Base-by-base conservation (phyloP, 2,797 vertebrate genomes). In the Melanotaenia maccullochi region DNA sequence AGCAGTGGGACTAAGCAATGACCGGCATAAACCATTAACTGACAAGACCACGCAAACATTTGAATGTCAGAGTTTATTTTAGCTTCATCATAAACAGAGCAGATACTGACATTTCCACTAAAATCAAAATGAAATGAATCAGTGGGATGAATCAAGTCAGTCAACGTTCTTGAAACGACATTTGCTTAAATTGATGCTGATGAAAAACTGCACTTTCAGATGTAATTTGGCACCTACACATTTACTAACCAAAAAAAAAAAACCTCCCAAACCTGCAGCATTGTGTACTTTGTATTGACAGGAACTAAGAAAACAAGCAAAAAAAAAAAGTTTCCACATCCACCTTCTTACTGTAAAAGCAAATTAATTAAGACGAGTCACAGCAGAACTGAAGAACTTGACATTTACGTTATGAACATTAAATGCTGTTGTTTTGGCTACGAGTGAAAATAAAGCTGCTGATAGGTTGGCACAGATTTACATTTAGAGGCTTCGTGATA, bases 141-240 rank as follows among this genome's bases (percentile, higher is more conserved):
- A 42, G 69, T 73, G 59, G 63, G 85, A 77, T 78, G 58, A 85
- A 81, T 73, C 60, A 40, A 76, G 61, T 80, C 65, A 42, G 68
- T 73, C 73, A 84, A 69, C 54, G 47, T 65, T 71, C 13, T 63
- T 70, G 28, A 76, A 79, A 75, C 38, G 57, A 75, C 54, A 78
- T 78, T 85, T 68, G 58, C 18, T 75, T 70, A 20, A 44, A 44
- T 9, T 47, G 59, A 73, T 47, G 76, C 76, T 80, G 68, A 68
- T 75, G 68, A 58, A 44, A 79, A 88, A 35, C 32, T 61, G 71
- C 75, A 78, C 71, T 75, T 79, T 28, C 52, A 60, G 49, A 58
- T 80, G 61, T 72, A 60, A 88, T 93, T 93, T 94, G 93, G 92
- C 90, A 93, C 85, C 85, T 87, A 90, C 81, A 89, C 63, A 82